A percentile compares a stretch with the other conserved stretches of the same genome.
Evolutionary conservation across 2,113 vertebrate species (phyloP).

Genomic region (Romanogobio albipinnatus): DNA sequence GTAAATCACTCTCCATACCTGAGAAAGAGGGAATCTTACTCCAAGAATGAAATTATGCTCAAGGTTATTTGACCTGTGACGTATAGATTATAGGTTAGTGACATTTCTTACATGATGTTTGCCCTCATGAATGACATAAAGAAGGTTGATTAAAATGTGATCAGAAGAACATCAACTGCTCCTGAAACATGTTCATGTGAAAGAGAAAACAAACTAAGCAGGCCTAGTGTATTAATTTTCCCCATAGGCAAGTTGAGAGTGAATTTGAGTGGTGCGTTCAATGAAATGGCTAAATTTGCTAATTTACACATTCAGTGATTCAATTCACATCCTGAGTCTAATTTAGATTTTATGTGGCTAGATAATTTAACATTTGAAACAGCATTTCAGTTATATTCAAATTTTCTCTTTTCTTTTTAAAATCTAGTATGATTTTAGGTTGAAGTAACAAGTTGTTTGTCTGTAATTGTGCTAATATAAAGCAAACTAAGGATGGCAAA

Average conservation of each 20-base stretch:
- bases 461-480: background rate
- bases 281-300: background rate
- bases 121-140: background rate
- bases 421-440: background rate
- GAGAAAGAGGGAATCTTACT: background rate
- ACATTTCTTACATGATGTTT: background rate
- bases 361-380: background rate
- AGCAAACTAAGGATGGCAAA: background rate
- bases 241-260: background rate
- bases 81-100: background rate
- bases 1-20: background rate
- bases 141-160: background rate
- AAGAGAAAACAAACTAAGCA: background rate
- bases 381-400: background rate
- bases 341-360: background rate
- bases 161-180: background rate
- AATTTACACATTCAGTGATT: background rate
- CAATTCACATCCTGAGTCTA: background rate
- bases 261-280: slow-evolving; percentile 10
- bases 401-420: background rate
- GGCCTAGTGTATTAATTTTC: background rate
- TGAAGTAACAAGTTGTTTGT: background rate
- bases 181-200: background rate
- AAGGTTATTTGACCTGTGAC: background rate
- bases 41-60: background rate